These are phyloP conservation scores for Sciurus vulgaris DNA, from an alignment of 2,797 vertebrate species.

Conservation along the genomic window DNA sequence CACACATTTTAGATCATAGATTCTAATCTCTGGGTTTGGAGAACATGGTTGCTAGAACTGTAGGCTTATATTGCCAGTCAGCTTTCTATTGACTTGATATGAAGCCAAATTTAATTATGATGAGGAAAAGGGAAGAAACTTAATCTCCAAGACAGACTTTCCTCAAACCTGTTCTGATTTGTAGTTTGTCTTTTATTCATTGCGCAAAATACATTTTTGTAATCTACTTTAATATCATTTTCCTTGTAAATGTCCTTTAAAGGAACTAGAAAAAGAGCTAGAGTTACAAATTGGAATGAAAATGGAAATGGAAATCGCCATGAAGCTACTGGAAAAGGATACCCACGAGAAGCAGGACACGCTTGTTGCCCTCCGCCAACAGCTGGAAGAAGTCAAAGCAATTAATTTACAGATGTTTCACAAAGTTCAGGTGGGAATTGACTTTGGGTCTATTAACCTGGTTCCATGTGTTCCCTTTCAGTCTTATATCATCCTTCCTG, in stretches of 20 bases:
- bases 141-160: neutral
- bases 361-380: constrained; percentile 94
- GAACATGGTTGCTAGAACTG: neutral
- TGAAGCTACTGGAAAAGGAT: constrained; percentile 98
- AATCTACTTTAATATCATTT: neutral
- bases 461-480: fast-evolving
- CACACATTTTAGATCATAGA: neutral
- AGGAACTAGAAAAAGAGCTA: constrained; percentile 97
- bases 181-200: neutral
- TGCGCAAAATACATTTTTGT: neutral
- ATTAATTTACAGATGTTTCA: constrained; percentile 99
- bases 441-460: neutral
- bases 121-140: neutral
- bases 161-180: neutral
- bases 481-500: fast-evolving
- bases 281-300: constrained; percentile 97
- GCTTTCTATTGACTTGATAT: neutral
- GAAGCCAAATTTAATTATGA: neutral
- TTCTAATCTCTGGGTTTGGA: neutral
- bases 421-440: constrained; percentile 93
- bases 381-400: constrained; percentile 97
- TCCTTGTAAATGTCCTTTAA: constrained; percentile 63
- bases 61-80: neutral
- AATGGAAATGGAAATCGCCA: constrained; percentile 98
- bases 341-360: constrained; percentile 98